A percentile compares a stretch with the other conserved stretches of the same genome.
Conservation (phyloP, 2,888 invertebrate species). For the Abscondita cerata region DNA sequence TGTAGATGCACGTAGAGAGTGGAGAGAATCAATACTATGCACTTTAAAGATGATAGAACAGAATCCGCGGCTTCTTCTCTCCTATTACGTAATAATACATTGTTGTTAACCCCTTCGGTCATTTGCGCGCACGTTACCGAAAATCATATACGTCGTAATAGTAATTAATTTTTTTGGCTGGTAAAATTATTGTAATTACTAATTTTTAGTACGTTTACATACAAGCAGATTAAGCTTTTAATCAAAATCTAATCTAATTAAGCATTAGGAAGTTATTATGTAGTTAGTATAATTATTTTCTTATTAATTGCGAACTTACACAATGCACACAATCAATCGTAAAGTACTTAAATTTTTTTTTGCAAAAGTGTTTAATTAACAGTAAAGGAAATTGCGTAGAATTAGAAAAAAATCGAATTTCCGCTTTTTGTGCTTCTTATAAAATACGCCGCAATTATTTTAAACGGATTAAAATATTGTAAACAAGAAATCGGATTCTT, state of each 20-base stretch:
- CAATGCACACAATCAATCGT: too few species aligned
- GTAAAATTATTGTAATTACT: too few species aligned
- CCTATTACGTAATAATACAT: slow-evolving; percentile 19
- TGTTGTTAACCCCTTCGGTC: slow-evolving; percentile 15
- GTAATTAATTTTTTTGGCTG: too few species aligned
- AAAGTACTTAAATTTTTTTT: background rate
- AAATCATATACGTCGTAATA: background rate
- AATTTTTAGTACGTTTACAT: background rate
- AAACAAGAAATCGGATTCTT: too few species aligned
- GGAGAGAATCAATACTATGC: slow-evolving; percentile 55
- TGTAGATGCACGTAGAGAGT: slow-evolving; percentile 48
- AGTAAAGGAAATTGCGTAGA: background rate
- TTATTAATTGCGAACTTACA: background rate
- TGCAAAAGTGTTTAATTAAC: background rate
- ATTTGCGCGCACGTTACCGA: slow-evolving; percentile 22
- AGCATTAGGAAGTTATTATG: slow-evolving; percentile 12
- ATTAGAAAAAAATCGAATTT: background rate
- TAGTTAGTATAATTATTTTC: background rate
- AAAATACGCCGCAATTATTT: too few species aligned
- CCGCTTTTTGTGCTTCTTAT: too few species aligned
- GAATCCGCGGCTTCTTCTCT: slow-evolving; percentile 29
- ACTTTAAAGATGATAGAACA: slow-evolving; percentile 55
- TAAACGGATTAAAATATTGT: too few species aligned
- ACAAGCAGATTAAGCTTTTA: background rate
- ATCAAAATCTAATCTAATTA: slow-evolving; percentile 2